These are phyloP conservation scores for Excalfactoria chinensis DNA, from an alignment of 2,113 vertebrate species.

Conservation along the genomic window DNA sequence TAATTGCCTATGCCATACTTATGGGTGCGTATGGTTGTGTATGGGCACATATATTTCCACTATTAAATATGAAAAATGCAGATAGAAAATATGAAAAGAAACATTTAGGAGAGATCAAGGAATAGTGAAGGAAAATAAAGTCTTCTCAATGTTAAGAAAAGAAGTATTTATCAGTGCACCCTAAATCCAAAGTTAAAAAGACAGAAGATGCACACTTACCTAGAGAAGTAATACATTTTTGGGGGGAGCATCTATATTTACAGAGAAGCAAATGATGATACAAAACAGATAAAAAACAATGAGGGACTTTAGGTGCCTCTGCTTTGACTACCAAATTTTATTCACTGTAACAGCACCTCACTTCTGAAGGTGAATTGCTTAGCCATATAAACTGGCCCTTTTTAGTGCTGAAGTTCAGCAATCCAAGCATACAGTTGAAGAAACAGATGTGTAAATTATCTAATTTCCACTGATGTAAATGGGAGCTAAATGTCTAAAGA, in stretches of 20 bases:
- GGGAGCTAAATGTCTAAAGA: conserved; percentile 9
- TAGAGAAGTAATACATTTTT: background rate
- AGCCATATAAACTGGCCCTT: background rate
- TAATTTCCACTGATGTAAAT: conserved; percentile 43
- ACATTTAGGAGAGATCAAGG: background rate
- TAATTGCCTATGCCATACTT: background rate
- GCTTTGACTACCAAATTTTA: background rate
- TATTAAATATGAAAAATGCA: background rate
- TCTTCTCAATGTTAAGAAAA: background rate
- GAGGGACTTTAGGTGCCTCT: background rate
- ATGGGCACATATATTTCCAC: background rate
- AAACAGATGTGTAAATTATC: conserved; percentile 48
- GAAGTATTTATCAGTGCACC: background rate
- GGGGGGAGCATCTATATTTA: background rate
- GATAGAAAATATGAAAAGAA: background rate
- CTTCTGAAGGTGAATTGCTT: background rate
- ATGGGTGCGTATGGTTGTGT: background rate
- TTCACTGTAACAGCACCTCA: background rate
- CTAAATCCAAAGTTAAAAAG: background rate
- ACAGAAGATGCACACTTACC: background rate
- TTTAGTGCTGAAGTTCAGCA: background rate
- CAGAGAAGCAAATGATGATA: background rate
- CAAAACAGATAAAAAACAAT: background rate
- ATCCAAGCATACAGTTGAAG: background rate
- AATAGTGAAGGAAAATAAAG: background rate